A percentile compares a stretch with the other conserved stretches of the same genome.
Conservation (phyloP, 2,797 vertebrate genomes). For the Hypotaenidia philippensis region DNA sequence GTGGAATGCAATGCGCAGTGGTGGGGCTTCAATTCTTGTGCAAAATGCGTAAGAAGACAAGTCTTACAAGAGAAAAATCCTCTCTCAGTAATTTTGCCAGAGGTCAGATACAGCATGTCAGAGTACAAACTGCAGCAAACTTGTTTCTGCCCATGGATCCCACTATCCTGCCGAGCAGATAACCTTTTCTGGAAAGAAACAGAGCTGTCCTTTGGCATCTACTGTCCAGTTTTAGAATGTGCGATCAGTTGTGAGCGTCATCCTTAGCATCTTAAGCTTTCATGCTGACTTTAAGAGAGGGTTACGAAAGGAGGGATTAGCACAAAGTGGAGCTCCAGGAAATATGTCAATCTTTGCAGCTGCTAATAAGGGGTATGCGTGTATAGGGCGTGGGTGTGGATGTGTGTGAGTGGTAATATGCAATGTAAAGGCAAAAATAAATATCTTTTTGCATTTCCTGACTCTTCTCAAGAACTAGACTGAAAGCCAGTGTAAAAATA, state of each 20-base stretch:
- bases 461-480: neutral
- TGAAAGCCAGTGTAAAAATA: conserved; percentile 24
- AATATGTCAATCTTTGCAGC: neutral
- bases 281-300: neutral
- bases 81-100: conserved; percentile 9
- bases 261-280: neutral
- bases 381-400: no score
- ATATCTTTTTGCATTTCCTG: conserved; percentile 1
- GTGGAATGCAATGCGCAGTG: neutral
- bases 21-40: neutral
- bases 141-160: conserved; percentile 12
- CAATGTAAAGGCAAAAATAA: neutral
- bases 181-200: conserved; percentile 46
- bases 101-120: conserved; percentile 6
- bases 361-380: neutral
- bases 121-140: neutral
- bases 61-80: neutral
- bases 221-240: neutral
- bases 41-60: neutral
- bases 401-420: neutral
- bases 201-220: neutral
- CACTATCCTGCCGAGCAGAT: conserved; percentile 33
- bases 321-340: neutral
- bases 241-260: neutral
- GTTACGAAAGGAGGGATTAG: neutral